Base-by-base conservation (phyloP, 2,888 invertebrate genomes). In the Pemphredon lugubris region DNA sequence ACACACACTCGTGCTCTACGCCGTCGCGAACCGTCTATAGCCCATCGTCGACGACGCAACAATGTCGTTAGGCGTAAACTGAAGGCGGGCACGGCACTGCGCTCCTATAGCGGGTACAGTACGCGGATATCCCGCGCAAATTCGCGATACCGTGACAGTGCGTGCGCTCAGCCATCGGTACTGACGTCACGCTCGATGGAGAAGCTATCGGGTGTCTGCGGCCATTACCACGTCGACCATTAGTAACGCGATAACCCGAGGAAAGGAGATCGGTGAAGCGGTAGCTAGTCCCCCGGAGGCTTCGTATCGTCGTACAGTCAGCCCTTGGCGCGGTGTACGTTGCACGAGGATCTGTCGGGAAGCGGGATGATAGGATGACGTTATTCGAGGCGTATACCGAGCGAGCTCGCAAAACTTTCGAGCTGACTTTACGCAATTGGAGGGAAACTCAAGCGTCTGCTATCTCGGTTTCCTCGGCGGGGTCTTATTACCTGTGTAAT, bases 221-320 rank as follows among this genome's bases (percentile, higher is more conserved):
- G 78, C 84, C 80, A 84, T 85, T 83, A 84, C 75, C 72, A 72
- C 74, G 63, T 70, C 78, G 71, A 73, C 84, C 85, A 85, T 85
- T 84, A 83, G 85, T 84, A 84, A 85, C 73, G 76, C 77, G 85
- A 85, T 83, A 83, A 82, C 82, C 75, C 72, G 66, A 64, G 79
- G 75, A 71, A 78, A 78, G 76, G 74, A 76, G 68, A 75, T 57
- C 75, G 78, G 40, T 40, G 64, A 70, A 61, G 59, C 57, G 68
- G 55, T 26, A 54, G 73, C 57, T 53, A 70, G 68, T 39, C 53
- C 65, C 72, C 57, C 37, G 57, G 54, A 67, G 53, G 42, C 48
- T 45, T 51, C 65, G 47, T 64, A 58, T 59, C 40, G 64, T 21
- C 37, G 39, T 44, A 34, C 30, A 57, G 51, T 14, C 44, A 45